Base-by-base conservation (phyloP, 2,888 invertebrate genomes). In the Napeogenes sylphis region DNA sequence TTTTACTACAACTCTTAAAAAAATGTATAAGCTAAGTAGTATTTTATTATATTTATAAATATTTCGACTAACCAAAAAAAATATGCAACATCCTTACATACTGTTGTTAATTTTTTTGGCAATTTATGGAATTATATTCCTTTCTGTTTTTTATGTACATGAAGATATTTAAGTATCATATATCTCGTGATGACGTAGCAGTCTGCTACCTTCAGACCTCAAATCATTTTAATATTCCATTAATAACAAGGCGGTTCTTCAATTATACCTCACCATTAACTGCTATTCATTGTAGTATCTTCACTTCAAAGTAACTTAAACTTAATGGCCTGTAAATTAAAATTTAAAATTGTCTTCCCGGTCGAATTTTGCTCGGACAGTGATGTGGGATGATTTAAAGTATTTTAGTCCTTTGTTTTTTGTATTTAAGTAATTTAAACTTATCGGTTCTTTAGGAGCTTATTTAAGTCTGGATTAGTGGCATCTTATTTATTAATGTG, bases 221-320 rank as follows among this genome's bases (percentile, higher is more conserved):
- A 51, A 30, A 8, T 30, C n/a, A 51, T 30, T 30, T 10, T 51
- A 13, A 51, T 42, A 42, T 51, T 51, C 56, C 55, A 67, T 64
- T 70, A 67, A 68, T 70, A 64, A 66, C 33, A 60, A 38, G 66
- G 58, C 66, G 66, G 63, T 58, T 55, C 54, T 55, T 32, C 55
- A 60, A 55, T 60, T n/a, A 62, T 58, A 60, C 55, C 45, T 12
- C 47, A 51, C 65, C 58, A 64, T 64, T 58, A 63, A 45, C 60
- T 57, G 30, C 8, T 30, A 30, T 30, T 21, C n/a, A 51, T 30
- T 51, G 51, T 51, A 30, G 8, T 12, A 8, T 51, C 21, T 30
- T 51, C 51, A 6, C 8, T 30, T 51, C 10, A 51, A 51, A 51
- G 8, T 30, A 51, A 30, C 30, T 51, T 51, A 51, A 8, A 51